Conservation (phyloP, 2,888 invertebrate genomes). For the Chironomus riparius region DNA sequence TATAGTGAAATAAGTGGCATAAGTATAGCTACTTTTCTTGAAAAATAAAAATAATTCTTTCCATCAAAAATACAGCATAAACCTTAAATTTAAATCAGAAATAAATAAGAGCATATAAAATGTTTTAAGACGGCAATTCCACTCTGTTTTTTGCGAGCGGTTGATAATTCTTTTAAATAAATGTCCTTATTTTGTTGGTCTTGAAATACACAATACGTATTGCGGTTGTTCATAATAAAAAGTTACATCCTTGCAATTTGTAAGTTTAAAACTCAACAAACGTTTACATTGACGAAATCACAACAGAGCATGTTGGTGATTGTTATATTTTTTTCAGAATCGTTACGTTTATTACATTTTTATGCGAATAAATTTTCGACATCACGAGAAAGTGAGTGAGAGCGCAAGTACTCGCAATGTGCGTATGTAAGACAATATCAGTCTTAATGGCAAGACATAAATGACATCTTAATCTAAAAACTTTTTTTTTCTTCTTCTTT, state of each 20-base stretch:
- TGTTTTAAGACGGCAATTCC: no score
- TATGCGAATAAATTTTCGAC: constrained; percentile 11
- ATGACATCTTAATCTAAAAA: constrained; percentile 9
- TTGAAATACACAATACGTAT: neutral
- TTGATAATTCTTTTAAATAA: no score
- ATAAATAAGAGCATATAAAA: no score
- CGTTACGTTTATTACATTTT: constrained; percentile 32
- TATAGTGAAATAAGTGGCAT: no score
- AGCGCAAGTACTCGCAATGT: neutral
- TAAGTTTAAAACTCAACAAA: neutral
- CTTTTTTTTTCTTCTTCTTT: neutral
- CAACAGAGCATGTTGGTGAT: neutral
- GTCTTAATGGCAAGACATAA: constrained; percentile 11
- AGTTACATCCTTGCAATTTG: neutral
- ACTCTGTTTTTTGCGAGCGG: no score
- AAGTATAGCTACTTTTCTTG: no score
- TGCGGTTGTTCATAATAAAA: neutral
- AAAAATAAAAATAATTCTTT: no score
- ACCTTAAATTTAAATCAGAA: no score
- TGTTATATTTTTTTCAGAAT: neutral
- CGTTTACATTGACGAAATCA: neutral
- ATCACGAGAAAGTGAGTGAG: neutral
- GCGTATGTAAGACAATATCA: neutral
- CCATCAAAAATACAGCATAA: no score
- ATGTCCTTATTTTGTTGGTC: no score